phyloP scores from a whole-genome alignment of 2,888 invertebrate genomes.

The Rhamnusium bicolor region DNA sequence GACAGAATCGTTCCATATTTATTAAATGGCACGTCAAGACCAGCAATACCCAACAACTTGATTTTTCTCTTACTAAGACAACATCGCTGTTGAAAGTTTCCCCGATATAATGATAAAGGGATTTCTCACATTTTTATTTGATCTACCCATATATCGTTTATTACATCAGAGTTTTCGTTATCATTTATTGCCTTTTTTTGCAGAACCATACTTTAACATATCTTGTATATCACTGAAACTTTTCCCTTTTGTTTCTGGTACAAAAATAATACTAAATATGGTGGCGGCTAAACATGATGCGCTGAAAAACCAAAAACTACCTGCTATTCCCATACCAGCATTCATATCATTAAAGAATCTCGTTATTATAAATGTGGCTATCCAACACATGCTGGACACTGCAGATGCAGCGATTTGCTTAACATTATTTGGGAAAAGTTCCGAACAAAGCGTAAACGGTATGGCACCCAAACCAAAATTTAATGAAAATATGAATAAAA shows the following conservation, averaged over 20 bases:
- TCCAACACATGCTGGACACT: slow-evolving; percentile 84
- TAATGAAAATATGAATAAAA: slow-evolving; percentile 79
- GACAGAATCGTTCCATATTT: too few species aligned
- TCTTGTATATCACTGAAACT: slow-evolving; percentile 55
- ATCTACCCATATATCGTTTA: too few species aligned
- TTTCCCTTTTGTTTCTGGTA: slow-evolving; percentile 56
- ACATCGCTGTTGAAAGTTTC: too few species aligned
- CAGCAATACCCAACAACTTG: too few species aligned
- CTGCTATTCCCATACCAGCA: slow-evolving; percentile 74
- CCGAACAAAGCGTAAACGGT: slow-evolving; percentile 85
- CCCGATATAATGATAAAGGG: too few species aligned
- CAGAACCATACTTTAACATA: slow-evolving; percentile 35
- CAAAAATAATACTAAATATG: slow-evolving; percentile 75
- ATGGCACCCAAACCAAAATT: slow-evolving; percentile 80
- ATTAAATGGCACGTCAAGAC: too few species aligned
- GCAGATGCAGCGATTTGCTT: slow-evolving; percentile 82
- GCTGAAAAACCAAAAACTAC: slow-evolving; percentile 82
- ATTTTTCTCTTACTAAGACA: too few species aligned
- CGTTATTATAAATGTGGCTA: slow-evolving; percentile 81
- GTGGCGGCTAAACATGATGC: slow-evolving; percentile 75
- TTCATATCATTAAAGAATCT: slow-evolving; percentile 78
- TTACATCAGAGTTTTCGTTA: slow-evolving; percentile 66
- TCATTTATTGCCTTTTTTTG: neutral
- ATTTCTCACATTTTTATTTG: too few species aligned
- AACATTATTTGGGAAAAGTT: slow-evolving; percentile 84